Evolutionary conservation across 2,113 vertebrate species (phyloP).

Genomic region (Paraplagusia blochii): DNA sequence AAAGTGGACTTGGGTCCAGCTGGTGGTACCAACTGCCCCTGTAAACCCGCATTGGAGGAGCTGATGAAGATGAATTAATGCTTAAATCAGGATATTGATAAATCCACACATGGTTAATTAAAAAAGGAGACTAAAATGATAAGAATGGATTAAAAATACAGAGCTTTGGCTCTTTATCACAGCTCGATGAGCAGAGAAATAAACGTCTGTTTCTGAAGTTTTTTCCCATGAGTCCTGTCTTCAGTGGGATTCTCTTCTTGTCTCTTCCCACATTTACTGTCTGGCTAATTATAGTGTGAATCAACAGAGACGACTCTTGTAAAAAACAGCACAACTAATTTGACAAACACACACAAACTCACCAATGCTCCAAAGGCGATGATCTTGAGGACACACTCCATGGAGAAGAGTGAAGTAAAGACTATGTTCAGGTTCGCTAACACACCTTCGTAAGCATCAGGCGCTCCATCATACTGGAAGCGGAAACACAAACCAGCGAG

Average conservation of each 20-base stretch:
- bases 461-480: conserved; percentile 77
- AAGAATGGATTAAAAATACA: no score
- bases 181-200: no score
- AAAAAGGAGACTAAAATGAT: no score
- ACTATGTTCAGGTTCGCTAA: conserved; percentile 94
- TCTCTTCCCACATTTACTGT: neutral
- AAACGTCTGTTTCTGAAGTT: neutral
- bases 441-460: conserved; percentile 82
- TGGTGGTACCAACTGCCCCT: no score
- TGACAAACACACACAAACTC: conserved; percentile 46
- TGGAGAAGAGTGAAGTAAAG: conserved; percentile 95
- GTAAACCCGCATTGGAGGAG: no score
- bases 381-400: conserved; percentile 95
- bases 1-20: no score
- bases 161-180: no score
- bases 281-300: neutral
- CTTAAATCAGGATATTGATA: no score
- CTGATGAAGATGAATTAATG: no score
- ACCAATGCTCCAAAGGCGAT: conserved; percentile 94
- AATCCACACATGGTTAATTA: no score
- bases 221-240: no score
- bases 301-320: neutral
- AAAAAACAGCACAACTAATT: no score
- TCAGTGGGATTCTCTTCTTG: neutral
- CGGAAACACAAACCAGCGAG: conserved; percentile 24